phyloP scores from a whole-genome alignment of 2,797 vertebrate species.

The Myiothlypis coronata region DNA sequence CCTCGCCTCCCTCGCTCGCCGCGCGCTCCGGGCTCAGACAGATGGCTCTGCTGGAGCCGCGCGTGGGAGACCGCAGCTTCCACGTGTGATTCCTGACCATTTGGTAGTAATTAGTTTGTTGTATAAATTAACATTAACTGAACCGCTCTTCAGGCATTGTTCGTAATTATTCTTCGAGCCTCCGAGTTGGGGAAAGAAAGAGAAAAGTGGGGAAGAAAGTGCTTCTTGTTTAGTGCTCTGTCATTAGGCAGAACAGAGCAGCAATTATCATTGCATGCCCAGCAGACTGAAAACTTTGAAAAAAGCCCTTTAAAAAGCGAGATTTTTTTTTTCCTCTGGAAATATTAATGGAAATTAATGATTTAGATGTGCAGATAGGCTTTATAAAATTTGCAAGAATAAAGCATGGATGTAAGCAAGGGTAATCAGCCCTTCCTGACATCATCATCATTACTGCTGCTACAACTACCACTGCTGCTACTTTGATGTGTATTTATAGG shows the following conservation, averaged over 20 bases:
- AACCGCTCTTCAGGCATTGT: slow-evolving; percentile 89
- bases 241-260: slow-evolving; percentile 73
- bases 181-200: slow-evolving; percentile 71
- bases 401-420: neutral
- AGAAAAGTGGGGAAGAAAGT: slow-evolving; percentile 63
- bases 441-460: neutral
- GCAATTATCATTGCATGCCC: slow-evolving; percentile 53
- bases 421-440: neutral
- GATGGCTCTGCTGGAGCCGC: slow-evolving; percentile 80
- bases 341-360: slow-evolving; percentile 24
- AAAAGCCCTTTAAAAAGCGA: neutral
- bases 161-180: slow-evolving; percentile 83
- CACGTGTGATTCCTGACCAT: slow-evolving; percentile 92
- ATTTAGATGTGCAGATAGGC: slow-evolving; percentile 30
- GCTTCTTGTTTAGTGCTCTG: slow-evolving; percentile 70
- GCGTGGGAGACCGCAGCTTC: slow-evolving; percentile 89
- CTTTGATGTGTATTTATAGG: neutral
- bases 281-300: slow-evolving; percentile 62
- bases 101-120: slow-evolving; percentile 98
- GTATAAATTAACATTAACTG: slow-evolving; percentile 98
- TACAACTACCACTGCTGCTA: neutral
- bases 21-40: neutral
- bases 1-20: slow-evolving; percentile 30
- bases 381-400: neutral
- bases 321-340: neutral